Evolutionary conservation across 1,140 invertebrate genomes (phyloP).

Genomic region (Lepidurus packardi): DNA sequence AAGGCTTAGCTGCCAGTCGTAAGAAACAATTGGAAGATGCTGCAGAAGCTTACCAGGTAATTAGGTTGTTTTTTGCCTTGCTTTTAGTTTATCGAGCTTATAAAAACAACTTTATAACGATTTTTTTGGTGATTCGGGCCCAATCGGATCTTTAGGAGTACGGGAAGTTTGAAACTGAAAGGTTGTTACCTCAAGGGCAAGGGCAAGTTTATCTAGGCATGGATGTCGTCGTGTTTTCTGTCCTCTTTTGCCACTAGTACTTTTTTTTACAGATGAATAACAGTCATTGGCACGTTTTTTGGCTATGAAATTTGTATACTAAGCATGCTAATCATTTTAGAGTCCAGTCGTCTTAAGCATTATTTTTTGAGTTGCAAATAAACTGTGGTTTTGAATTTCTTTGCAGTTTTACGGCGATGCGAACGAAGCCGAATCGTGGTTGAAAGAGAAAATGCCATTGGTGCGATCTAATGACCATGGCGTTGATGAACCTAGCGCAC

Average conservation of each 20-base stretch:
- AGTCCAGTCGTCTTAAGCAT: constrained; percentile 32
- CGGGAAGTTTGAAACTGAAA: not conserved
- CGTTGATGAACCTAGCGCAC: constrained; percentile 80
- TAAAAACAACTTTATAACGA: not conserved
- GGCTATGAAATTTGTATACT: not conserved
- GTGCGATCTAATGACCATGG: constrained; percentile 83
- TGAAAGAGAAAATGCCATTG: constrained; percentile 85
- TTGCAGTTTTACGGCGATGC: constrained; percentile 87
- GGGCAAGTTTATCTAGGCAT: constrained; percentile 10
- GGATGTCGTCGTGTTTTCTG: constrained; percentile 15
- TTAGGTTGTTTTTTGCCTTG: not conserved
- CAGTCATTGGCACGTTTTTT: not conserved
- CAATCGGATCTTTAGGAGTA: not conserved
- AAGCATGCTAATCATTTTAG: not conserved
- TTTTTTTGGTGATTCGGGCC: not conserved
- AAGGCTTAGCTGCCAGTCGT: constrained; percentile 72
- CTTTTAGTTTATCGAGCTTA: not conserved
- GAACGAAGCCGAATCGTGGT: constrained; percentile 96
- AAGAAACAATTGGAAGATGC: constrained; percentile 87
- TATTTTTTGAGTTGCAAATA: constrained; percentile 26
- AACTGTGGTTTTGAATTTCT: constrained; percentile 30
- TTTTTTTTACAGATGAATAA: constrained; percentile 28
- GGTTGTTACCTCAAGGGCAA: not conserved
- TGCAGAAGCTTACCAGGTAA: constrained; percentile 80
- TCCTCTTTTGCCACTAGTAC: not conserved